Conservation (phyloP, 2,888 invertebrate genomes). For the Meandrusa payeni region DNA sequence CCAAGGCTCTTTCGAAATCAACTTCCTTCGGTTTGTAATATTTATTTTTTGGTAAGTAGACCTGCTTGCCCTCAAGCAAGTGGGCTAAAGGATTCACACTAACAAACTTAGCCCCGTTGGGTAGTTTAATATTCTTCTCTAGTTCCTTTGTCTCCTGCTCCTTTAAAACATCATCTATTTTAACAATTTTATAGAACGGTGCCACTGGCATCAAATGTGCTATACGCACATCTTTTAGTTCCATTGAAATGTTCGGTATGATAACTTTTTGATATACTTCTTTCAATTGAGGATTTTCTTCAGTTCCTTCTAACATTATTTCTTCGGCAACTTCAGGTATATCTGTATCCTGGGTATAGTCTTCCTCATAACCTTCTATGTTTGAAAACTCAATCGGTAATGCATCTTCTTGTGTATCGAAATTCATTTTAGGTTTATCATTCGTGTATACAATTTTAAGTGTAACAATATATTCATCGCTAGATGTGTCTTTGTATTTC, state of each 20-base stretch:
- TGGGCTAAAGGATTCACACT: conserved; percentile 63
- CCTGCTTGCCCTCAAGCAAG: conserved; percentile 42
- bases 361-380: too few relatives aligned
- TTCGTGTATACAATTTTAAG: conserved; percentile 40
- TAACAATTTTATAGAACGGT: conserved; percentile 64
- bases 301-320: conserved; percentile 49
- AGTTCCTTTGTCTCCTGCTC: conserved; percentile 10
- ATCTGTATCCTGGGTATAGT: conserved; percentile 26
- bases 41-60: conserved; percentile 42
- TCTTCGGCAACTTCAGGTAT: conserved; percentile 67
- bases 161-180: conserved; percentile 44
- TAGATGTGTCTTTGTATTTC: conserved; percentile 37
- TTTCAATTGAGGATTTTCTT: conserved; percentile 33
- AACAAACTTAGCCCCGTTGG: conserved; percentile 56
- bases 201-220: conserved; percentile 57
- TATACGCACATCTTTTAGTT: conserved; percentile 46
- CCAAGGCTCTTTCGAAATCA: conserved; percentile 48
- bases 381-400: too few relatives aligned
- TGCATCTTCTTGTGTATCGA: conserved; percentile 9
- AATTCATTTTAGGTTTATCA: conserved; percentile 18
- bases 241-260: conserved; percentile 44
- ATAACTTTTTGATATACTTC: conserved; percentile 35
- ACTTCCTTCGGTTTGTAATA: conserved; percentile 45
- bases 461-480: conserved; percentile 35
- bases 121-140: conserved; percentile 35